Evolutionary conservation across 1,140 invertebrate genomes (phyloP), one percentile per base, ranked within the genome.

Genomic region (Hetaerina americana): DNA sequence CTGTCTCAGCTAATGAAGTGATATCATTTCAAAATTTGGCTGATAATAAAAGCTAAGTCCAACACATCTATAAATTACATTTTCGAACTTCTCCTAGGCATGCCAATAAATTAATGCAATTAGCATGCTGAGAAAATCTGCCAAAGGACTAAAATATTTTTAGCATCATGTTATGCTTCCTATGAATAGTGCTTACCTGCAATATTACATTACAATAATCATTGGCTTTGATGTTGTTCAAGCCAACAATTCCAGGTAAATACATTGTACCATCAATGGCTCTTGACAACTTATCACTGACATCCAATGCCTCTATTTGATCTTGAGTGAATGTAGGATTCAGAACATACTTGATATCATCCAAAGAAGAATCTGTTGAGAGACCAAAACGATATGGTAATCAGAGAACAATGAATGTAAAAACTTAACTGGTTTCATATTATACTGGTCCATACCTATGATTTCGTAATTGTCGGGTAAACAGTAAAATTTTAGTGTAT

Each of bases 381-480:
- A 66, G 81, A 2, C 73, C 24, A 69, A 72, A 49, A 49, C 70
- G 73, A 70, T 31, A 29, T 69, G 24, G 18, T 26, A 27, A 66
- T 26, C 67, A 10, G 66, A 25, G 71, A 49, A 75, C n/a, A n/a
- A n/a, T n/a, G n/a, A n/a, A n/a, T n/a, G n/a, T n/a, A n/a, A 26
- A 70, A 24, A 66, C 5, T 57, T 71, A 31, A 31, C 26, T 27
- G 24, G 27, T 40, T 67, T 73, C n/a, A n/a, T n/a, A n/a, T n/a
- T n/a, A n/a, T n/a, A n/a, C n/a, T n/a, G 73, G 72, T 68, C 78
- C 81, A 84, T 83, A 92, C 90, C 97, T 77, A 99, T 95, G 76
- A 99, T 96, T 86, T 99, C 95, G 85, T 99, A 99, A 82, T 99
- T 99, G 80, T 99, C 98, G 25, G 98, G 98, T 27, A 99, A 83